phyloP scores from a whole-genome alignment of 2,888 invertebrate species.

The Agonum fuliginosum region DNA sequence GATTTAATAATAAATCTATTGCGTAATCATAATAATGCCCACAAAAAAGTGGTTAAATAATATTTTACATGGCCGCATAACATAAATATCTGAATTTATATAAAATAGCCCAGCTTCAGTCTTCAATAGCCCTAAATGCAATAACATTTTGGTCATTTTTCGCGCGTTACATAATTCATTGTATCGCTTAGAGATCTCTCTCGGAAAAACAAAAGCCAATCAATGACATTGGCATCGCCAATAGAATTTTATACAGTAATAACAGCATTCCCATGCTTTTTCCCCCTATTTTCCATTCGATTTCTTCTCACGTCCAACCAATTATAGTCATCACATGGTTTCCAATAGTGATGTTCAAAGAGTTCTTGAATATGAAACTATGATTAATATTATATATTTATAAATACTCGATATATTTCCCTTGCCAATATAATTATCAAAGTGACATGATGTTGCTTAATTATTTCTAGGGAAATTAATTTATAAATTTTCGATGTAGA shows the following conservation, averaged over 20 bases:
- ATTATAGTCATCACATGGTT: slow-evolving; percentile 7
- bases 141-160: background rate
- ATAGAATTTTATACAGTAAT: slow-evolving; percentile 26
- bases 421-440: slow-evolving; percentile 26
- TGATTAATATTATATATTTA: no score
- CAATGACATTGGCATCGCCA: background rate
- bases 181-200: background rate
- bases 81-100: no score
- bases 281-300: background rate
- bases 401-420: no score
- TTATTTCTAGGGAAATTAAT: slow-evolving; percentile 25
- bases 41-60: no score
- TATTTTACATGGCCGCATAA: no score
- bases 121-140: background rate
- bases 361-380: slow-evolving; percentile 5
- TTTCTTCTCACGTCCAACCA: slow-evolving; percentile 11
- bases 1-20: no score
- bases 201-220: slow-evolving; percentile 17
- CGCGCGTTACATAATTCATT: background rate
- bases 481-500: slow-evolving; percentile 1
- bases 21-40: no score
- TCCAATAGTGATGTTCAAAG: background rate
- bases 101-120: no score
- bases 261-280: background rate
- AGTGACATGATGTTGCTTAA: slow-evolving; percentile 13